Evolutionary conservation across 2,113 vertebrate species (phyloP).

Genomic region (Lichenostomus cassidix): DNA sequence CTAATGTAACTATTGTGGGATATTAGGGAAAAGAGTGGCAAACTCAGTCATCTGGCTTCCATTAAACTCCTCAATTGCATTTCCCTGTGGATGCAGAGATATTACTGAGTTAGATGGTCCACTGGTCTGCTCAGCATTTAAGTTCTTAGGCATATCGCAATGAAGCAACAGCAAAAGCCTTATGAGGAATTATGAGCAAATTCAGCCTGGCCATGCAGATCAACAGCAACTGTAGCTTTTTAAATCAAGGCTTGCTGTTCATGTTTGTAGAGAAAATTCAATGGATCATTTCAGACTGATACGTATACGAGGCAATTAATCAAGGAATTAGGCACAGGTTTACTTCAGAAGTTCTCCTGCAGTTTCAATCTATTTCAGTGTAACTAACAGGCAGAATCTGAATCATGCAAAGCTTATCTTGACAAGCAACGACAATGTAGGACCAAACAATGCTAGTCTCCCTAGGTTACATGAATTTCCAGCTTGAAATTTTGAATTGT

Average conservation of each 20-base stretch:
- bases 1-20: neutral
- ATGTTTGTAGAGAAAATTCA: neutral
- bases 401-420: neutral
- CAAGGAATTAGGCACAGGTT: neutral
- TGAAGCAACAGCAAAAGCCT: neutral
- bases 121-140: neutral
- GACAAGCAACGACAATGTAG: rapidly evolving
- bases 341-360: neutral
- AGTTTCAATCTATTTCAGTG: neutral
- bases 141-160: neutral
- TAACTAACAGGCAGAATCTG: neutral
- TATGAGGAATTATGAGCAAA: neutral
- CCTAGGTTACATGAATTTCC: neutral
- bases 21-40: neutral
- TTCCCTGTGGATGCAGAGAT: neutral
- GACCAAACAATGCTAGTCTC: neutral
- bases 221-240: neutral
- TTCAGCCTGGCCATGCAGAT: neutral
- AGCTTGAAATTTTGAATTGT: neutral
- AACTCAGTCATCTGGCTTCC: neutral
- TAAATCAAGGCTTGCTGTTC: neutral
- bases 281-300: neutral
- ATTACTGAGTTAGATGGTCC: neutral
- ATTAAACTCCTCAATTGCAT: neutral
- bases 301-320: neutral